Base-by-base conservation (phyloP, 2,888 invertebrate species). In the Stenodera caucasica region DNA sequence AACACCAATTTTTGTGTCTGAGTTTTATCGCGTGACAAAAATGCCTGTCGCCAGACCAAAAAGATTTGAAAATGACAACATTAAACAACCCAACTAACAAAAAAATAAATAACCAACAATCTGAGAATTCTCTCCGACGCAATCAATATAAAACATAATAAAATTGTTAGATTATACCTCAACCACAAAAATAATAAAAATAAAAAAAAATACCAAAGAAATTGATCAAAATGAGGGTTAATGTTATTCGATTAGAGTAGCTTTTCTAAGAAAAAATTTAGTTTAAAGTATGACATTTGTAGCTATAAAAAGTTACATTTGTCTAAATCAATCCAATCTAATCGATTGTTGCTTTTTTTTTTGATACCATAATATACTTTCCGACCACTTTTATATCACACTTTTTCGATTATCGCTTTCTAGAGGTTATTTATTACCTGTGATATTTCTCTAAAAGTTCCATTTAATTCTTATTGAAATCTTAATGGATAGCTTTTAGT, bases 11-110 rank as follows among this genome's bases (percentile, higher is more conserved):
- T 70, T 67, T 65, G 53, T 64, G 71, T 71, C 70, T 71, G 68
- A 65, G 57, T 70, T 68, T 72, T 72, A 72, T 72, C 72, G 71
- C 71, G 71, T 72, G 72, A 72, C 71, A 71, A 40, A 40, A 70
- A 70, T 68, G 68, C 65, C 70, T 70, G 71, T 72, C 71, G 71
- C 72, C 72, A 69, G 68, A 58, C 66, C 58, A 65, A 63, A 65
- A 68, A 69, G 68, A 67, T 52, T 37, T 50, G 35, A 59, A 57
- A 58, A 58, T 53, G 53, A 65, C 52, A 45, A 60, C 62, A 56
- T 55, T 29, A 55, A 55, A 55, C n/a, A n/a, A n/a, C n/a, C n/a
- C n/a, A n/a, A n/a, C n/a, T n/a, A n/a, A n/a, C n/a, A n/a, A n/a
- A n/a, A n/a, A n/a, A n/a, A n/a, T n/a, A n/a, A n/a, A n/a, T n/a